phyloP scores from a whole-genome alignment of 2,888 invertebrate genomes.

The Euclidia mi region DNA sequence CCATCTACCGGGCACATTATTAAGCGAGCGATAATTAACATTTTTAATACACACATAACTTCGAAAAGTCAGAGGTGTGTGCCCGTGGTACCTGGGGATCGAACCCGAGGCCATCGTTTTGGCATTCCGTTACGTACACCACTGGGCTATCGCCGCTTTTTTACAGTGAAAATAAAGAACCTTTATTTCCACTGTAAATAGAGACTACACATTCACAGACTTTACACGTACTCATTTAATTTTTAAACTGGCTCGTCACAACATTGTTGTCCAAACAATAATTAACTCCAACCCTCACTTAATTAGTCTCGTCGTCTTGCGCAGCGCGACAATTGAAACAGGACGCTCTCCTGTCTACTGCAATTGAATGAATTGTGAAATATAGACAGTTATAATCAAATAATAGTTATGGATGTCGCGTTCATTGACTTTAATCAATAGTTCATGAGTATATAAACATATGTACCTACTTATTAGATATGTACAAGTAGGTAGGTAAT shows the following conservation, averaged over 20 bases:
- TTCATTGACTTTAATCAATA: constrained; percentile 49
- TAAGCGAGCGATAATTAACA: too few relatives aligned
- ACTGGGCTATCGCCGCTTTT: too few relatives aligned
- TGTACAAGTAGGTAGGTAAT: neutral
- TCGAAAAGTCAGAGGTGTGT: too few relatives aligned
- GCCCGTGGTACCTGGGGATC: too few relatives aligned
- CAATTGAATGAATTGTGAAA: constrained; percentile 78
- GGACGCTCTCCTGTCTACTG: constrained; percentile 50
- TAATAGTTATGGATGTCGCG: constrained; percentile 48
- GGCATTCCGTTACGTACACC: too few relatives aligned
- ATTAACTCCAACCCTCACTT: constrained; percentile 34
- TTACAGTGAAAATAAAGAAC: too few relatives aligned
- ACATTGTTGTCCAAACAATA: constrained; percentile 19
- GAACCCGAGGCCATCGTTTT: too few relatives aligned
- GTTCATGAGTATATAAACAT: constrained; percentile 23
- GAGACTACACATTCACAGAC: too few relatives aligned
- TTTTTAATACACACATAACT: too few relatives aligned
- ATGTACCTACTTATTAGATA: too few relatives aligned
- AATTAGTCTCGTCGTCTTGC: constrained; percentile 44
- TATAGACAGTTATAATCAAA: constrained; percentile 66
- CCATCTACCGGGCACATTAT: too few relatives aligned
- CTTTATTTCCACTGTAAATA: too few relatives aligned
- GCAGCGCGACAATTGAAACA: constrained; percentile 66
- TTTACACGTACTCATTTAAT: neutral
- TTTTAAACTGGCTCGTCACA: constrained; percentile 1